Percentiles rank a stretch among this genome's conserved stretches.
phyloP scores from a whole-genome alignment of 2,113 vertebrate species.

The Apteryx mantelli region DNA sequence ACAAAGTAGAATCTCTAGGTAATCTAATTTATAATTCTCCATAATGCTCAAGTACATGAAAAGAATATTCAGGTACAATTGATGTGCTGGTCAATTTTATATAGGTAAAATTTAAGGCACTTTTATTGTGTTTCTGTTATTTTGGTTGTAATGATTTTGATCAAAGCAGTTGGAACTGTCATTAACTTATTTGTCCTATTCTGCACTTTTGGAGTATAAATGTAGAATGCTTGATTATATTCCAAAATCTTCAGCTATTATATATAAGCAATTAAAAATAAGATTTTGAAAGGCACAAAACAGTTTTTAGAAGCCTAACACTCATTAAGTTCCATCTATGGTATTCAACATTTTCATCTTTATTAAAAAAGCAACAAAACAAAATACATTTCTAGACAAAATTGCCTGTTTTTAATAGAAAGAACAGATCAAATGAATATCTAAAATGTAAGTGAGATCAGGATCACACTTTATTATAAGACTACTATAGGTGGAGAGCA shows the following conservation, averaged over 20 bases:
- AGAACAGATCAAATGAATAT: neutral
- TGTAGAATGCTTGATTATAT: neutral
- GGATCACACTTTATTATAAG: neutral
- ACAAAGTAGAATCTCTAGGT: neutral
- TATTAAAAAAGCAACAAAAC: neutral
- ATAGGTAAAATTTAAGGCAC: neutral
- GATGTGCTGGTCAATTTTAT: neutral
- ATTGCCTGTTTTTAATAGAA: neutral
- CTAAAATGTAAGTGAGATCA: neutral
- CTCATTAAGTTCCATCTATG: neutral
- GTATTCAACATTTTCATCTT: neutral
- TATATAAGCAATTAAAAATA: neutral
- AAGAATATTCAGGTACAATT: neutral
- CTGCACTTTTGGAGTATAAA: neutral
- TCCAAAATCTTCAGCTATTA: neutral
- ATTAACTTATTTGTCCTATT: neutral
- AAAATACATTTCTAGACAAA: neutral
- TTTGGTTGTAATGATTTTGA: neutral
- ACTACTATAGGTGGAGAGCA: neutral
- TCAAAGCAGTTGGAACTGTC: neutral
- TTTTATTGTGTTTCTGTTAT: neutral
- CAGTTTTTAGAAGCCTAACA: neutral
- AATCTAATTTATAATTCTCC: neutral
- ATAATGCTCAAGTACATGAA: neutral
- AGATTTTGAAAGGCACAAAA: neutral